phyloP scores from a whole-genome alignment of 2,888 invertebrate species.

The Xestia ashworthii region DNA sequence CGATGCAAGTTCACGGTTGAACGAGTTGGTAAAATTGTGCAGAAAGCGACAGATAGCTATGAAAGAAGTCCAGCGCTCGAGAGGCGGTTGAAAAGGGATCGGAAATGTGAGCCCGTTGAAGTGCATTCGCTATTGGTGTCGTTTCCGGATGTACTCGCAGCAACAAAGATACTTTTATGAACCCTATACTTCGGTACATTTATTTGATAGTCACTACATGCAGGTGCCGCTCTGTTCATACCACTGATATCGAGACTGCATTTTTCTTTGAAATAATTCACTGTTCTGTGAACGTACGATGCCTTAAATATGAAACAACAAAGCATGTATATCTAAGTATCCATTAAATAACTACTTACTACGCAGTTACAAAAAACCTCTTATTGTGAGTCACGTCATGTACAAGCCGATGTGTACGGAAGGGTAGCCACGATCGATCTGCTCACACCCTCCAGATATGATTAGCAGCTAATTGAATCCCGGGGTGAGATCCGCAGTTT shows the following conservation, averaged over 20 bases:
- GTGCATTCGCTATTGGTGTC: constrained; percentile 82
- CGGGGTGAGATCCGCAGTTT: constrained; percentile 90
- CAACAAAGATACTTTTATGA: constrained; percentile 70
- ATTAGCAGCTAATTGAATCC: constrained; percentile 90
- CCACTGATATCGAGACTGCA: constrained; percentile 22
- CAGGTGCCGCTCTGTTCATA: constrained; percentile 43
- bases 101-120: constrained; percentile 77
- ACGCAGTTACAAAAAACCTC: constrained; percentile 48
- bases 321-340: constrained; percentile 10
- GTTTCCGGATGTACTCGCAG: constrained; percentile 73
- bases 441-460: constrained; percentile 89
- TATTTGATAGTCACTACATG: constrained; percentile 64
- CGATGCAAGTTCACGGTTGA: constrained; percentile 77
- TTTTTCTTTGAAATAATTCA: constrained; percentile 24
- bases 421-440: constrained; percentile 86
- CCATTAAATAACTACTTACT: constrained; percentile 36
- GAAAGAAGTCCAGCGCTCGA: constrained; percentile 76
- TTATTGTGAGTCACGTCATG: constrained; percentile 61
- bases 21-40: constrained; percentile 80
- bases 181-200: constrained; percentile 59
- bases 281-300: background rate
- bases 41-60: constrained; percentile 76
- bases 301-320: constrained; percentile 3
- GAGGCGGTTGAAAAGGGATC: constrained; percentile 78
- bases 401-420: constrained; percentile 74